Percentiles rank a stretch among this genome's conserved stretches.
Evolutionary conservation across 2,888 invertebrate genomes (phyloP).

Genomic region (Amphipoea oculea): DNA sequence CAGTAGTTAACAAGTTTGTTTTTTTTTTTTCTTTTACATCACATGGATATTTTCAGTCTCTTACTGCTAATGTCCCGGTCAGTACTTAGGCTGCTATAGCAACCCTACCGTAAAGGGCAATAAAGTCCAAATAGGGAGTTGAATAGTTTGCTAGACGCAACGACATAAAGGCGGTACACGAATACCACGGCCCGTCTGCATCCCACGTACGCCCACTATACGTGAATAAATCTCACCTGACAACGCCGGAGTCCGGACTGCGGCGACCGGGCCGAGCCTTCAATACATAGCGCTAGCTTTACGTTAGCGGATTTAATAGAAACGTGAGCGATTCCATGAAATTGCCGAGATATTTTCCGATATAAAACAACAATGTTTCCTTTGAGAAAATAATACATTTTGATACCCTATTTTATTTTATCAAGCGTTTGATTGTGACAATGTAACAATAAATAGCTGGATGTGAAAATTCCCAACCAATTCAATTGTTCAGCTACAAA

Average conservation of each 20-base stretch:
- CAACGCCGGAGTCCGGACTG: conserved; percentile 67
- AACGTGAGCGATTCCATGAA: conserved; percentile 55
- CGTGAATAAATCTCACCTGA: conserved; percentile 86
- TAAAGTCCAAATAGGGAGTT: conserved; percentile 78
- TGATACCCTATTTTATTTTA: conserved; percentile 52
- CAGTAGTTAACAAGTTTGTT: too few relatives aligned
- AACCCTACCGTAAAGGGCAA: conserved; percentile 75
- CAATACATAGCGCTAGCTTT: conserved; percentile 57
- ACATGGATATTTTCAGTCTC: too few relatives aligned
- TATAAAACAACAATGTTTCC: conserved; percentile 49
- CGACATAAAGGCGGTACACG: conserved; percentile 76
- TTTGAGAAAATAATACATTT: conserved; percentile 54
- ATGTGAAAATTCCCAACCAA: conserved; percentile 74
- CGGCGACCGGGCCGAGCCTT: conserved; percentile 49
- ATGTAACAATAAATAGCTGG: conserved; percentile 63
- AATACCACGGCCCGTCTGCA: conserved; percentile 77
- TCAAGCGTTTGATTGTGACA: conserved; percentile 54
- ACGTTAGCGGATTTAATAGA: conserved; percentile 63
- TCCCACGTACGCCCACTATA: conserved; percentile 82
- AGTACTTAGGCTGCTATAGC: too few relatives aligned
- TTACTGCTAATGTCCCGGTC: too few relatives aligned
- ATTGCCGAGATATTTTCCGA: conserved; percentile 52
- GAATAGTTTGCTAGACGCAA: conserved; percentile 77
- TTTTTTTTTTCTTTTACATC: too few relatives aligned
- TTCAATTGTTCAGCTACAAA: conserved; percentile 73